A percentile compares a stretch with the other conserved stretches of the same genome.
Conservation (phyloP, 2,888 invertebrate species). For the Phalera bucephala region DNA sequence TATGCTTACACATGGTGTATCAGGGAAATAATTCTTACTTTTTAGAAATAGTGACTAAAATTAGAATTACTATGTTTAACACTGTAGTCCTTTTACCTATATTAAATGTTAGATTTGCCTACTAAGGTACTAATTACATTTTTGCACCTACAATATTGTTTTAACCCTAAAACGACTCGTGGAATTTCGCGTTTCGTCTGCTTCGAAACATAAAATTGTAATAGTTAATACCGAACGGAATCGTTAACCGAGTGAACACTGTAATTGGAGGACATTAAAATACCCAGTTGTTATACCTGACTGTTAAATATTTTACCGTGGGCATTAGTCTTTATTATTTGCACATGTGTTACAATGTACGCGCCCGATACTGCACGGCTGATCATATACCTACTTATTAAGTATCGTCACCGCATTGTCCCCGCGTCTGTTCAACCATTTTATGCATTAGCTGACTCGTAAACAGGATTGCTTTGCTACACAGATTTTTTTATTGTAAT, state of each 20-base stretch:
- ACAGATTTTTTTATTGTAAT: slow-evolving; percentile 20
- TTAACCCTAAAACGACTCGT: slow-evolving; percentile 21
- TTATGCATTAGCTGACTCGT: slow-evolving; percentile 25
- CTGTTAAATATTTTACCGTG: slow-evolving; percentile 75
- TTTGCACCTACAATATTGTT: neutral
- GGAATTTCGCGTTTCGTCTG: slow-evolving; percentile 63
- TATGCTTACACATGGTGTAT: too few relatives aligned
- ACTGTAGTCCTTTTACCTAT: too few relatives aligned
- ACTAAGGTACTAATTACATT: too few relatives aligned
- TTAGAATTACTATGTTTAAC: too few relatives aligned
- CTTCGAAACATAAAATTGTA: slow-evolving; percentile 75
- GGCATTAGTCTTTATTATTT: slow-evolving; percentile 73
- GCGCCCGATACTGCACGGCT: slow-evolving; percentile 30
- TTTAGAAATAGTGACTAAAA: too few relatives aligned
- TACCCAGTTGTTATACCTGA: slow-evolving; percentile 73
- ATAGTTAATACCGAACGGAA: slow-evolving; percentile 78
- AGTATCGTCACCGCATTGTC: slow-evolving; percentile 34
- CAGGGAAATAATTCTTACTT: too few relatives aligned
- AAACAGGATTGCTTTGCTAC: slow-evolving; percentile 24
- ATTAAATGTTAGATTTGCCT: too few relatives aligned
- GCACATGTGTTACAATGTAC: slow-evolving; percentile 68
- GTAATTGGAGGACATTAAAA: slow-evolving; percentile 81
- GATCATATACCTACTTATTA: slow-evolving; percentile 29
- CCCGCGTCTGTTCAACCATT: slow-evolving; percentile 33
- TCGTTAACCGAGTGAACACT: slow-evolving; percentile 77